Conservation (phyloP, 2,888 invertebrate genomes). For the Protophormia terraenovae region DNA sequence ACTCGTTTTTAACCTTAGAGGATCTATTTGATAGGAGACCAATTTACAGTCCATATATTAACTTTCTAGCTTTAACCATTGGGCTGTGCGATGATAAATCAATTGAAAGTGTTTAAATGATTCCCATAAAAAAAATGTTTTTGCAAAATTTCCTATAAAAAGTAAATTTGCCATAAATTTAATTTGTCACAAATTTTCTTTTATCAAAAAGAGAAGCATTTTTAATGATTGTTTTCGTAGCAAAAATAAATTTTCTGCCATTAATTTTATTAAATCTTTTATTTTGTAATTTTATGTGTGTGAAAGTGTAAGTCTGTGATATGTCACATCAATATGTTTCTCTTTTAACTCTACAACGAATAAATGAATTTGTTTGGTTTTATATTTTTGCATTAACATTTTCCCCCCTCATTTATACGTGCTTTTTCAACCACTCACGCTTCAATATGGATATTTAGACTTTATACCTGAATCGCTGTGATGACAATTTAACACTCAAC, state of each 20-base stretch:
- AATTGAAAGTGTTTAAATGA: no score
- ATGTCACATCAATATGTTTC: slow-evolving; percentile 47
- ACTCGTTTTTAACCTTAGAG: no score
- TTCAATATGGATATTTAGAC: neutral
- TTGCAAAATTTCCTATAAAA: no score
- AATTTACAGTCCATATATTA: no score
- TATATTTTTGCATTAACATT: neutral
- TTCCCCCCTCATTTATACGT: neutral
- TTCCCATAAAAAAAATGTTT: no score
- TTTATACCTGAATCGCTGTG: slow-evolving; percentile 1
- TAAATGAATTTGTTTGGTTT: slow-evolving; percentile 13
- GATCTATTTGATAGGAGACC: no score
- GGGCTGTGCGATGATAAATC: no score
- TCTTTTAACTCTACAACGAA: slow-evolving; percentile 28
- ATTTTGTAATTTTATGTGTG: neutral
- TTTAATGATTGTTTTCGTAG: neutral
- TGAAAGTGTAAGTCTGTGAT: slow-evolving; percentile 10
- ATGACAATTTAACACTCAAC: slow-evolving; percentile 38
- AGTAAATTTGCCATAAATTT: no score
- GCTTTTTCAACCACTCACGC: neutral
- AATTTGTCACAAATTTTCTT: no score
- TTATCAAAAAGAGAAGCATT: no score
- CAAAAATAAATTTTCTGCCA: slow-evolving; percentile 7
- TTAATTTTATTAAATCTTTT: slow-evolving; percentile 26
- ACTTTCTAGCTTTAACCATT: no score